phyloP scores from a whole-genome alignment of 2,113 vertebrate species.

The Cynopterus brachyotis region DNA sequence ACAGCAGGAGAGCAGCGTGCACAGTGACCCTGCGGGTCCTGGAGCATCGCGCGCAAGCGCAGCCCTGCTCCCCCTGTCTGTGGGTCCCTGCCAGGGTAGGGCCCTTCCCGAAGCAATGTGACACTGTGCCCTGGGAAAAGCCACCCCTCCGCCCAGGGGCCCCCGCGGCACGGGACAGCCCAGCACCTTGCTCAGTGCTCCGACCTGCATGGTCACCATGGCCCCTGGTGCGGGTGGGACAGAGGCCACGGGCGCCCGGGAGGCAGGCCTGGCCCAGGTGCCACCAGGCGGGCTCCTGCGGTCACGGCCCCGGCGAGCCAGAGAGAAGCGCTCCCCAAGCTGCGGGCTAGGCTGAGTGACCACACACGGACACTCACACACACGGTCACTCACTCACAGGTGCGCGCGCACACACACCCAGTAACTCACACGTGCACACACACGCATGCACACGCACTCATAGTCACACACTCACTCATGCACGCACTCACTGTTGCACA shows the following conservation, averaged over 20 bases:
- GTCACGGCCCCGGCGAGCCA: too few relatives aligned
- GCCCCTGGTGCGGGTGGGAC: not conserved
- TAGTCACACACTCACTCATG: too few relatives aligned
- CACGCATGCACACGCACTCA: too few relatives aligned
- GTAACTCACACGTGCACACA: too few relatives aligned
- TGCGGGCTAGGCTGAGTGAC: too few relatives aligned
- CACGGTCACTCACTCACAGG: too few relatives aligned
- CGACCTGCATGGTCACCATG: rapidly evolving
- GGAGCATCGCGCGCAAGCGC: rapidly evolving
- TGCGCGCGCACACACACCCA: too few relatives aligned
- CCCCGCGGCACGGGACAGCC: not conserved
- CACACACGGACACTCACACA: too few relatives aligned
- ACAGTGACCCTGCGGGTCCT: rapidly evolving
- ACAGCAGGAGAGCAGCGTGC: too few relatives aligned
- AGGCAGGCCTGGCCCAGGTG: not conserved
- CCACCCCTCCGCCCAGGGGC: not conserved
- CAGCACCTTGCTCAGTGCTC: rapidly evolving
- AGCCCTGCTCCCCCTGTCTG: not conserved
- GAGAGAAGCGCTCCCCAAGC: too few relatives aligned
- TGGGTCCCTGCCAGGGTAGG: not conserved
- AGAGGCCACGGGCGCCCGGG: not conserved
- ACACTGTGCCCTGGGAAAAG: not conserved
- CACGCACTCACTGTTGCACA: too few relatives aligned
- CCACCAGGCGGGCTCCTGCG: too few relatives aligned
- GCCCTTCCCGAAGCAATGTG: not conserved